These are phyloP conservation scores for Asbolus verrucosus DNA, from an alignment of 1,140 invertebrate species.

Conservation along the genomic window DNA sequence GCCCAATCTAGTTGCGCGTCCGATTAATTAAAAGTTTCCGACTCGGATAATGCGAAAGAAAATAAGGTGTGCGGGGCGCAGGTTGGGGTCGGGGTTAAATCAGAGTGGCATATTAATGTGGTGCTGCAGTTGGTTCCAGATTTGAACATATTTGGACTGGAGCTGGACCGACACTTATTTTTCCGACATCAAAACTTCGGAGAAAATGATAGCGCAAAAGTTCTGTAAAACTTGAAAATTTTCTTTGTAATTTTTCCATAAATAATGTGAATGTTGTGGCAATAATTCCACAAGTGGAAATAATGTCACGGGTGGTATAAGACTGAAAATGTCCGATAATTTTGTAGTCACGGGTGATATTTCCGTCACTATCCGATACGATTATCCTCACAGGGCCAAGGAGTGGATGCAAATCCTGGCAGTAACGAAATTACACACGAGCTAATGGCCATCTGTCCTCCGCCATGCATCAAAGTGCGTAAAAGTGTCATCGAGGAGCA, in stretches of 20 bases:
- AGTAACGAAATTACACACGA: slow-evolving; percentile 17
- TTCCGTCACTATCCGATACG: not conserved
- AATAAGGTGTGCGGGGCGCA: slow-evolving; percentile 8
- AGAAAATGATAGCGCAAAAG: too few relatives aligned
- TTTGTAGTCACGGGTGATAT: not conserved
- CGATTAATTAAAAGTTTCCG: slow-evolving; percentile 36
- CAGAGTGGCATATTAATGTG: slow-evolving; percentile 36
- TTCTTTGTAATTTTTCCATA: too few relatives aligned
- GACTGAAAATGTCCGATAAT: too few relatives aligned
- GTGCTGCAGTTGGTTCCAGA: slow-evolving; percentile 3
- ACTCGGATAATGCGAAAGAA: slow-evolving; percentile 22
- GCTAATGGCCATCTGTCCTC: slow-evolving; percentile 11
- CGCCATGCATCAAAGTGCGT: not conserved
- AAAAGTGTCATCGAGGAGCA: slow-evolving; percentile 36
- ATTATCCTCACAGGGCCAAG: too few relatives aligned
- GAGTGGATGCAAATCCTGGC: too few relatives aligned
- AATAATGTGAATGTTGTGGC: too few relatives aligned
- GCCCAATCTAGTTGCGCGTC: too few relatives aligned
- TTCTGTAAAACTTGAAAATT: not conserved
- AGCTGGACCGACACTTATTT: too few relatives aligned
- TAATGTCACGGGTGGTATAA: too few relatives aligned
- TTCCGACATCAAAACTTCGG: too few relatives aligned
- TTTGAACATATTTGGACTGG: slow-evolving; percentile 20
- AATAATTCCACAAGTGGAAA: too few relatives aligned
- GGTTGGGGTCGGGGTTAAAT: slow-evolving; percentile 16